A percentile compares a stretch with the other conserved stretches of the same genome.
These are phyloP conservation scores for Acanthosoma haemorrhoidale DNA, from an alignment of 2,888 invertebrate species.

Conservation along the genomic window DNA sequence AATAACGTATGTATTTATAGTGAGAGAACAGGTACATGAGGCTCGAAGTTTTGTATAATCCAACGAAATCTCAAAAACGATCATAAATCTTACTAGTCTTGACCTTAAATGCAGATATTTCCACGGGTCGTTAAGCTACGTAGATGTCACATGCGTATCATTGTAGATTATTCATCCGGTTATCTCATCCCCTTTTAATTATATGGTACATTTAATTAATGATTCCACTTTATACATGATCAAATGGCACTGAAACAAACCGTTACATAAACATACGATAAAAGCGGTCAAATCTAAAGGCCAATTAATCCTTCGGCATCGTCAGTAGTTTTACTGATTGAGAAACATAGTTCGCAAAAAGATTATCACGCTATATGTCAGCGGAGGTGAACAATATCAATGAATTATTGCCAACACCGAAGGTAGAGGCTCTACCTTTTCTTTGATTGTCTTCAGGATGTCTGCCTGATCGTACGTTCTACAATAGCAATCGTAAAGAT, in stretches of 20 bases:
- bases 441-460: too few relatives aligned
- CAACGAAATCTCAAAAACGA: too few relatives aligned
- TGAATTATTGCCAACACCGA: too few relatives aligned
- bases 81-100: too few relatives aligned
- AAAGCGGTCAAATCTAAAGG: background rate
- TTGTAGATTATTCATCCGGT: background rate
- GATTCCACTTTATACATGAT: background rate
- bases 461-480: too few relatives aligned
- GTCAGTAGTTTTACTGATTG: background rate
- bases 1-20: too few relatives aligned
- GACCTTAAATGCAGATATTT: too few relatives aligned
- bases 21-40: too few relatives aligned
- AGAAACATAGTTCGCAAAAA: background rate
- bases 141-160: background rate
- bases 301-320: conserved; percentile 1
- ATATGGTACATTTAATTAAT: conserved; percentile 7
- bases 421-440: too few relatives aligned
- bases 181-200: conserved; percentile 3
- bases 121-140: too few relatives aligned
- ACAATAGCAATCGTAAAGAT: too few relatives aligned
- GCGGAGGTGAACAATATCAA: background rate
- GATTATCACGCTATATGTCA: background rate
- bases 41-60: too few relatives aligned
- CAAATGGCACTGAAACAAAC: background rate
- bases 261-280: background rate